A percentile compares a stretch with the other conserved stretches of the same genome.
phyloP scores from a whole-genome alignment of 1,140 invertebrate genomes.

The Zaprionus ghesquierei region DNA sequence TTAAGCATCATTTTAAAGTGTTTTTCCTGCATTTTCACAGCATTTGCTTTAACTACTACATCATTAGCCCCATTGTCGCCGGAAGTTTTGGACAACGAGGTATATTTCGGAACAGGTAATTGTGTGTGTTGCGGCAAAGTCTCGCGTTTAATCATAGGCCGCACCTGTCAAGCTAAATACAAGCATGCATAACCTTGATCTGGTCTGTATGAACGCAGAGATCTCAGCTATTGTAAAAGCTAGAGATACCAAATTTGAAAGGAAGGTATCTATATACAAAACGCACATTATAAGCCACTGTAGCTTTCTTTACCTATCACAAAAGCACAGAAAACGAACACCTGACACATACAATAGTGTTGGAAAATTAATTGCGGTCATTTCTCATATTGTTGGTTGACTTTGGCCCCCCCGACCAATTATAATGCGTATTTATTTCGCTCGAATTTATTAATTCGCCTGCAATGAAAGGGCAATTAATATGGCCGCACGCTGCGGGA shows the following conservation, averaged over 20 bases:
- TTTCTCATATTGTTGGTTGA: neutral
- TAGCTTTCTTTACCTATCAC: too few relatives aligned
- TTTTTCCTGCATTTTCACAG: neutral
- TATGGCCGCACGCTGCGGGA: neutral
- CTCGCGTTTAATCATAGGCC: neutral
- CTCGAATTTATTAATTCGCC: neutral
- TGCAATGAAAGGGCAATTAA: neutral
- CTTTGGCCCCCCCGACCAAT: neutral
- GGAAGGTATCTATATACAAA: neutral
- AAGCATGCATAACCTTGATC: too few relatives aligned
- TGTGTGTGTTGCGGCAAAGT: neutral
- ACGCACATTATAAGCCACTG: neutral
- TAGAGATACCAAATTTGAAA: neutral
- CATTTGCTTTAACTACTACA: neutral
- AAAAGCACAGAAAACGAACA: neutral
- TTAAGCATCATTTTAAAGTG: neutral
- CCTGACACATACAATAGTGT: neutral
- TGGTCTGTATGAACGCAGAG: neutral
- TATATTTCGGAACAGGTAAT: conserved; percentile 2
- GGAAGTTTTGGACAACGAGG: conserved; percentile 34
- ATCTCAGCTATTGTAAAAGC: neutral
- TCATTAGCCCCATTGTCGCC: conserved; percentile 33
- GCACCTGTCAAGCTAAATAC: too few relatives aligned
- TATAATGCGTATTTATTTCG: neutral
- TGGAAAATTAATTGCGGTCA: neutral